Evolutionary conservation across 37 sponge, comb jelly and placozoan species (phyloP).

Genomic region (Dysidea cf. avara): DNA sequence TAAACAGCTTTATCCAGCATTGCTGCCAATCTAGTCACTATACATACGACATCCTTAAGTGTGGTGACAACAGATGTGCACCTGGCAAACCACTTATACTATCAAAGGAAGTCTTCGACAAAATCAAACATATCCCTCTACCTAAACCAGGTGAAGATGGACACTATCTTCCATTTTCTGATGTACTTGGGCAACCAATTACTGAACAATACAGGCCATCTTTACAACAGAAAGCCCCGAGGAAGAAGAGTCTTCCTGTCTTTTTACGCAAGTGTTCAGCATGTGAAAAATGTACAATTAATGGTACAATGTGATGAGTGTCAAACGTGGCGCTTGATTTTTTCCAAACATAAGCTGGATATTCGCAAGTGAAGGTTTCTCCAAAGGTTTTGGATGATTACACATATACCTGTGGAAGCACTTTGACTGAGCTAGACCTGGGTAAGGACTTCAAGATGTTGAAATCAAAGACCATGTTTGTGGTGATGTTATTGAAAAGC

Average conservation of each 20-base stretch:
- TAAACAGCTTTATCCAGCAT: too few relatives aligned
- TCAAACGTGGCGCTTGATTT: slow-evolving; percentile 30
- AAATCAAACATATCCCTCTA: slow-evolving; percentile 10
- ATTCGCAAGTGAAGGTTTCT: slow-evolving; percentile 1
- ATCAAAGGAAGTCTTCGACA: slow-evolving; percentile 3
- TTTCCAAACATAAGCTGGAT: slow-evolving; percentile 29
- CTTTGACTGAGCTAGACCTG: slow-evolving; percentile 26
- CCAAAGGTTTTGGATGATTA: slow-evolving; percentile 18
- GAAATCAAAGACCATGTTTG: slow-evolving; percentile 10
- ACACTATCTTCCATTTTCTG: slow-evolving; percentile 30
- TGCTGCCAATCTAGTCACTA: too few relatives aligned
- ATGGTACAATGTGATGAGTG: slow-evolving; percentile 50
- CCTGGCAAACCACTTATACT: too few relatives aligned
- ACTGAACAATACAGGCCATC: slow-evolving; percentile 34
- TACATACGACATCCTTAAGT: too few relatives aligned
- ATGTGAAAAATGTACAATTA: slow-evolving; percentile 31
- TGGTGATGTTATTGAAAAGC: slow-evolving; percentile 33
- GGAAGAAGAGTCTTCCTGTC: slow-evolving; percentile 8
- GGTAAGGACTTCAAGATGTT: slow-evolving; percentile 1
- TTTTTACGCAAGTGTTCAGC: slow-evolving; percentile 43
- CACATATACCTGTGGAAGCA: slow-evolving; percentile 33
- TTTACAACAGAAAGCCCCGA: neutral
- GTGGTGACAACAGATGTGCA: too few relatives aligned
- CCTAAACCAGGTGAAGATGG: slow-evolving; percentile 34
- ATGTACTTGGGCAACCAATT: slow-evolving; percentile 21